Evolutionary conservation across 2,888 invertebrate genomes (phyloP), one percentile per base, ranked within the genome.

Genomic region (Polydrusus pterygomalis): DNA sequence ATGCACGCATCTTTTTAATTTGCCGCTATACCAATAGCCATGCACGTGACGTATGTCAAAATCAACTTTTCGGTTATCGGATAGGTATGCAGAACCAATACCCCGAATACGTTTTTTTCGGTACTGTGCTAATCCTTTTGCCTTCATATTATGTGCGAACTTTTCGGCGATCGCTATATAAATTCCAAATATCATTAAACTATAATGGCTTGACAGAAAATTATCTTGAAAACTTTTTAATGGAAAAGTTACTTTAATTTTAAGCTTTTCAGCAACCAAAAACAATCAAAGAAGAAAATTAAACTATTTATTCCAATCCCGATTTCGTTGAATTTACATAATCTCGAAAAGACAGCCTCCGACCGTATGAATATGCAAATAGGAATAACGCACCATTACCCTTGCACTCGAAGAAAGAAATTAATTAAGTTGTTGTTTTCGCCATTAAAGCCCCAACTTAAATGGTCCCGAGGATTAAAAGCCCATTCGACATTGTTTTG

Each of bases 391-490:
- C 56, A 34, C 64, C 64, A 58, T 65, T 65, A 64, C 54, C 54
- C 65, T 45, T 54, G 30, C 43, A 54, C 38, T 67, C 67, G 45
- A 25, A 67, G 67, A 73, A 67, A 73, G 73, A 73, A 67, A 73
- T 73, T 73, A 67, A 73, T 73, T 73, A 73, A 73, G 67, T 73
- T 67, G 67, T 63, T 71, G 49, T 71, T 71, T 40, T 65, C 64
- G 64, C 72, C 43, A 25, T 70, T 70, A 38, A 47, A 62, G 62
- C 60, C 40, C 47, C 60, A 70, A 62, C 58, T 69, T 69, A 58
- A 69, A 69, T 58, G 54, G 45, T 58, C 43, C 51, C 30, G 69
- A 38, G 69, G 64, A 71, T 71, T 56, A 70, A 70, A 70, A 70
- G 47, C 70, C 60, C 62, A 62, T 70, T 70, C 34, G 70, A 58